Evolutionary conservation across 92 coral and sea anemone genomes (phyloP), one percentile per base, ranked within the genome.

Genomic region (Desmophyllum pertusum): DNA sequence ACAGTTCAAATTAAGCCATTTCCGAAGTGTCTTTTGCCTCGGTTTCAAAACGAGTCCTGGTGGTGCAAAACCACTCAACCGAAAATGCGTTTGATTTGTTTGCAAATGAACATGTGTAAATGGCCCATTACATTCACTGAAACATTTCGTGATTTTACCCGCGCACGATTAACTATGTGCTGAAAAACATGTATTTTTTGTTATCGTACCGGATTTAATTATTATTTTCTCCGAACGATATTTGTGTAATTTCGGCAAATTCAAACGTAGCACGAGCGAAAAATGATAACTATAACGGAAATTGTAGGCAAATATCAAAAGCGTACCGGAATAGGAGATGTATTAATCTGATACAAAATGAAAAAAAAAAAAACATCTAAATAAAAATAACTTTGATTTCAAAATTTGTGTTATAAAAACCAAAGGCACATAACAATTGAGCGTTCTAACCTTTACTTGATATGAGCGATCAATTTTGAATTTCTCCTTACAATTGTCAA

Each of bases 261-360:
- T 23, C 42, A 67, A 67, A 18, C 13, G 73, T 7, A 67, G 15
- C 73, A 23, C 25, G 25, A 18, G 45, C 73, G 73, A 33, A 33
- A 67, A 35, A 36, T 67, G 18, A 67, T 36, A 35, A 36, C 41
- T 35, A 37, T 19, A 38, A 38, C 73, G 73, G 73, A 67, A 67
- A 67, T 38, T 36, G 27, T 0, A 21, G 29, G 25, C 73, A 38
- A 42, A 0, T 33, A 35, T 67, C 73, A 43, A 35, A 67, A 38
- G 73, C 40, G 6, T 17, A 67, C 73, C 73, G 73, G 73, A 67
- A 67, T 67, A 5, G 10, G 33, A 17, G 73, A 67, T 67, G 73
- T 33, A 35, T 67, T 67, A 67, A 67, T 67, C 42, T 43, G 73
- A 67, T 67, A 67, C 73, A 67, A 67, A 19, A 19, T 33, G 42